Percentiles rank a stretch among this genome's conserved stretches.
Conservation (phyloP, 2,888 invertebrate genomes). For the Oscheius myriophilus region DNA sequence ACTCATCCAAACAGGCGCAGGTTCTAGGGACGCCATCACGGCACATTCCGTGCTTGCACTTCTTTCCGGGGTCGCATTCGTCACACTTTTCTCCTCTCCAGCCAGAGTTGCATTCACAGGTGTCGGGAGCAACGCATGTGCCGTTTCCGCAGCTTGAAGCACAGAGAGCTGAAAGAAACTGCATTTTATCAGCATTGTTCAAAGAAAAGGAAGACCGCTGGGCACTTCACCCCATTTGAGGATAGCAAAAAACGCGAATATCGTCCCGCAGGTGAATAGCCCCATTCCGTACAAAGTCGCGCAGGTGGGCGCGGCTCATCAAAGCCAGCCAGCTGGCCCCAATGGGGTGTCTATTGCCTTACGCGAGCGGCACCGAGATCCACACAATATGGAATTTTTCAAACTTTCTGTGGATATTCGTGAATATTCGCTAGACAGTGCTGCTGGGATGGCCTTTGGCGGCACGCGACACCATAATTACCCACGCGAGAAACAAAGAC, state of each 20-base stretch:
- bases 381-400: slow-evolving; percentile 25
- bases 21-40: slow-evolving; percentile 21
- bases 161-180: slow-evolving; percentile 32
- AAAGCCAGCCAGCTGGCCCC: slow-evolving; percentile 29
- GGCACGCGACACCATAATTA: slow-evolving; percentile 22
- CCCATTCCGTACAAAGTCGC: slow-evolving; percentile 20
- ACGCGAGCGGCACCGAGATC: slow-evolving; percentile 19
- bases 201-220: too few species aligned
- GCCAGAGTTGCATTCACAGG: slow-evolving; percentile 24
- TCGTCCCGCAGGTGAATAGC: neutral
- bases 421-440: neutral
- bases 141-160: slow-evolving; percentile 28
- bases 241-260: too few species aligned
- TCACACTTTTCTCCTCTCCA: slow-evolving; percentile 23
- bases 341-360: slow-evolving; percentile 29
- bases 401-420: neutral
- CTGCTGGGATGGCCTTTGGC: slow-evolving; percentile 18
- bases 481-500: slow-evolving; percentile 18
- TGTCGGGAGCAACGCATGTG: slow-evolving; percentile 24
- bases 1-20: slow-evolving; percentile 17
- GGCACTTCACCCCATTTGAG: too few species aligned
- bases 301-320: slow-evolving; percentile 28
- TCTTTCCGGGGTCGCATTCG: slow-evolving; percentile 21
- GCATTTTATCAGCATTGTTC: too few species aligned
- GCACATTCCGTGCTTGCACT: slow-evolving; percentile 25